phyloP scores from a whole-genome alignment of 2,888 invertebrate genomes.

The Anodontia alba region DNA sequence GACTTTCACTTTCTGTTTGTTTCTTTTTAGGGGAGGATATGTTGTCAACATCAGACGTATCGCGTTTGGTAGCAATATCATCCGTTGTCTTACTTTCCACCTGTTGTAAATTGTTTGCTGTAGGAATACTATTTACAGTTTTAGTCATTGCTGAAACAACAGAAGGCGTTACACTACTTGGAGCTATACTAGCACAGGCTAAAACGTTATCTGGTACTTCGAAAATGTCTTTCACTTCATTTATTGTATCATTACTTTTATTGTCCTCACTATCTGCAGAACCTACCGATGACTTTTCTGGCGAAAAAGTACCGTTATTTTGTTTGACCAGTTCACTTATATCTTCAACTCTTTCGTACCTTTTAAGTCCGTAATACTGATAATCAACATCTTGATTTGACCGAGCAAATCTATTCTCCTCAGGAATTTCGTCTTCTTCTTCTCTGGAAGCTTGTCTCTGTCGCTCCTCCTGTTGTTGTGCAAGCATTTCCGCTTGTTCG shows the following conservation, averaged over 20 bases:
- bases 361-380: constrained; percentile 71
- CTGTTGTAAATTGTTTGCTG: too few relatives aligned
- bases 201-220: neutral
- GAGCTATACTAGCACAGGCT: neutral
- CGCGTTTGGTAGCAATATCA: neutral
- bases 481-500: constrained; percentile 83
- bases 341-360: constrained; percentile 81
- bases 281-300: constrained; percentile 13
- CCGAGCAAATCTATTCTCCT: constrained; percentile 52
- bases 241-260: neutral
- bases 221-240: neutral
- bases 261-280: constrained; percentile 20
- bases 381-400: constrained; percentile 60
- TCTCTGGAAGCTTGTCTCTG: constrained; percentile 73
- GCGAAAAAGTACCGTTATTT: constrained; percentile 43
- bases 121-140: neutral
- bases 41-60: neutral
- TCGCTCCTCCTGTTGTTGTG: constrained; percentile 78
- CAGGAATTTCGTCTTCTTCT: constrained; percentile 64
- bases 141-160: neutral
- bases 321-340: constrained; percentile 76
- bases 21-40: neutral
- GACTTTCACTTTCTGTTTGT: neutral
- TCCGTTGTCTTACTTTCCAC: neutral
- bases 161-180: neutral